Base-by-base conservation (phyloP, 2,113 vertebrate genomes). In the Trogon melanurus region DNA sequence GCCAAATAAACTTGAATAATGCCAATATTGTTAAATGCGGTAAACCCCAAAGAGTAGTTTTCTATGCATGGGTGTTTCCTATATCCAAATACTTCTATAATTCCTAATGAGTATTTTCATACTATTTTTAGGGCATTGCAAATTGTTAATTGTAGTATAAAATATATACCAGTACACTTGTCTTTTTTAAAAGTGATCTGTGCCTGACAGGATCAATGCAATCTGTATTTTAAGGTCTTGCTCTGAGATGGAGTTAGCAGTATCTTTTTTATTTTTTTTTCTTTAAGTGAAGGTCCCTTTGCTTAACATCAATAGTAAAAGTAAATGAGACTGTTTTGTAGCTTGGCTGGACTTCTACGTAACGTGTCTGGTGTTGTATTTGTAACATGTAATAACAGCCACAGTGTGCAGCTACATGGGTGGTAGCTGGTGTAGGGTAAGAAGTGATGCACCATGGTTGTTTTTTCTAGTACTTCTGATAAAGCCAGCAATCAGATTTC, bases 81-180 rank as follows among this genome's bases (percentile, higher is more conserved):
- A 27, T 84, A 88, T 93, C 6, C 21, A 93, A 85, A 85, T 8
- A 8, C 38, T 62, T 91, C 47, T 84, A 2, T 60, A 57, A 81
- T 79, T 87, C 34, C 50, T 91, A 65, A 2, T 50, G 29, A 92
- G 21, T 96, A 88, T 86, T 96, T 97, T 91, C 69, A 3, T 91
- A 80, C 2, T 22, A 13, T 50, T 89, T 93, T 74, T 76, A 90
- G 67, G 60, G 16, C 44, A 86, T 74, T 90, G 69, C 13, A 80
- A 67, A 69, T 23, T 73, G 27, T 82, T 75, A 66, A 20, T 32
- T 73, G 19, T 74, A 83, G 48, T 58, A 38, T 64, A 65, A 78
- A 71, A 51, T 62, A 70, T 10, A 18, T 83, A 69, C 47, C 36
- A 89, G 30, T 38, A 82, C 19, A 29, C 9, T 73, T 82, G 4